Evolutionary conservation across 2,113 vertebrate genomes (phyloP), one percentile per base, ranked within the genome.

Genomic region (Hippocampus comes): DNA sequence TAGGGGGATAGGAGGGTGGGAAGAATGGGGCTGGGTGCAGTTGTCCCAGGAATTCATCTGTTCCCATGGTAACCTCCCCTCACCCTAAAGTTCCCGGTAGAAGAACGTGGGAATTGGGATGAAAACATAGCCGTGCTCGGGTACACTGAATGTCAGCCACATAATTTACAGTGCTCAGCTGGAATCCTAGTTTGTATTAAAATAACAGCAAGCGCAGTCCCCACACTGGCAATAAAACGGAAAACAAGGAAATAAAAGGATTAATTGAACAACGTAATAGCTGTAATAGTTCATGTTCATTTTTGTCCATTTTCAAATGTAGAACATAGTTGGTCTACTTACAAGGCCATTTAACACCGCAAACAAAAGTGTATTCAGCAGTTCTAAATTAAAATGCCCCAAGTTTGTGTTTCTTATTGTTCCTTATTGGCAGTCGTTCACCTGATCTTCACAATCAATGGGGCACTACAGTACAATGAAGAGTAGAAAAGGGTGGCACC

Each of bases 1-100:
- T 86, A 83, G 80, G 78, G 76, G 73, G 30, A 51, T n/a, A 20
- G 18, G 27, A 63, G n/a, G 34, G 43, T 14, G 57, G n/a, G 20
- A 30, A 66, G 14, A 55, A 15, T 25, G 43, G 66, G 21, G 68
- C 61, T 21, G 79, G 74, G 61, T 25, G 63, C 77, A 80, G 74
- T 76, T 87, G 79, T 87, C 84, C 86, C 78, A 84, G 84, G 85
- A 90, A 89, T 90, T 90, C 82, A 86, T 86, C 87, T 67, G 89
- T 90, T 88, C 84, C 91, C 88, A 90, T 91, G 89, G 86, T 20
- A 89, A 91, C 90, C 25, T 49, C 25, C 23, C 25, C 23, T 23
- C 63, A 41, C 63, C 21, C 38, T 6, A 80, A 79, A 76, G 79
- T 87, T 87, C 88, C 83, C 80, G 57, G 76, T 81, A 88, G 82